phyloP scores from a whole-genome alignment of 1,140 invertebrate genomes.

The Hyles vespertilio region DNA sequence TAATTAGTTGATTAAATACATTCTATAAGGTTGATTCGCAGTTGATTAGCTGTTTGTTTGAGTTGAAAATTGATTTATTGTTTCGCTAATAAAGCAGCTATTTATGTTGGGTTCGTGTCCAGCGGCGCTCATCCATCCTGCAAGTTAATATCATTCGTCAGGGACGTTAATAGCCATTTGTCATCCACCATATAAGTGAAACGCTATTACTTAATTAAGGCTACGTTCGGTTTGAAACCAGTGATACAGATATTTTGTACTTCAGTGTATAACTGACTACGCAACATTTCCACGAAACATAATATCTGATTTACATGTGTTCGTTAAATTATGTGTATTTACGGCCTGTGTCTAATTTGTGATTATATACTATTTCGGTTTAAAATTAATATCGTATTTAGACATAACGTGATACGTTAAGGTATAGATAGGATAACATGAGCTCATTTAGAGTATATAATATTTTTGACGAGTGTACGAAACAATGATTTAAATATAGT shows the following conservation, averaged over 20 bases:
- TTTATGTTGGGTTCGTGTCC: constrained; percentile 18
- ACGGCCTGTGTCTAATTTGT: too few relatives aligned
- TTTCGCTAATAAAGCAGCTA: constrained; percentile 23
- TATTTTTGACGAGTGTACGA: too few relatives aligned
- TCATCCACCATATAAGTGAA: constrained; percentile 56
- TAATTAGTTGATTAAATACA: constrained; percentile 21
- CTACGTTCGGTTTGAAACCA: constrained; percentile 12
- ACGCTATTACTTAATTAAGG: constrained; percentile 57
- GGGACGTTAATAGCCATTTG: constrained; percentile 64
- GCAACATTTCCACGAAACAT: too few relatives aligned
- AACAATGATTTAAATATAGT: too few relatives aligned
- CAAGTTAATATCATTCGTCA: constrained; percentile 39
- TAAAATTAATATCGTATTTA: too few relatives aligned
- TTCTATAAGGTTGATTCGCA: constrained; percentile 33
- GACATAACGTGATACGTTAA: too few relatives aligned
- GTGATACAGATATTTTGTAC: neutral
- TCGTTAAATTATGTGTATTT: too few relatives aligned
- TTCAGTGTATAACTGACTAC: too few relatives aligned
- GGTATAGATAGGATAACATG: too few relatives aligned
- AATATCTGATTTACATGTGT: too few relatives aligned
- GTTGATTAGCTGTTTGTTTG: constrained; percentile 56
- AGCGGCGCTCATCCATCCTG: constrained; percentile 23
- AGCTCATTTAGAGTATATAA: too few relatives aligned
- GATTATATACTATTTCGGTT: too few relatives aligned
- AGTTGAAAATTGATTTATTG: constrained; percentile 42